Base-by-base conservation (phyloP, 2,113 vertebrate genomes). In the Tichodroma muraria region DNA sequence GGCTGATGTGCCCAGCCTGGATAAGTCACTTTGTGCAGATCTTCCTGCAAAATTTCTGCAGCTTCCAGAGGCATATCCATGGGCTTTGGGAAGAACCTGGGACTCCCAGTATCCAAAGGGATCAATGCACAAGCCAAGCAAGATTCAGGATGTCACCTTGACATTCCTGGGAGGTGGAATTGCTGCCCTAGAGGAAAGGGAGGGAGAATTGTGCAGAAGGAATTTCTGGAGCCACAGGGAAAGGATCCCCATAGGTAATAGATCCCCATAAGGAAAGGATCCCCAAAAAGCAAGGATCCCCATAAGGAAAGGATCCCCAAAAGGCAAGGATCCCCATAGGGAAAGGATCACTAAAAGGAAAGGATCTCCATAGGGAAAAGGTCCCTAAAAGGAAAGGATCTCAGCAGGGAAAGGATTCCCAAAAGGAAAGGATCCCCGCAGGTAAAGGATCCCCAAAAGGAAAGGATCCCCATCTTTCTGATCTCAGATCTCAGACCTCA, bases 191-290 rank as follows among this genome's bases (percentile, higher is more conserved):
- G 47, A 37, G 33, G 27, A 75, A 31, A 13, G 8, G 19, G 4
- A 54, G 10, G 31, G 30, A 45, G 50, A 6, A 3, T 2, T 71
- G 54, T 38, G 31, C 37, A 8, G 45, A 37, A 69, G 30, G 65
- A 84, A 30, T 84, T 37, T 37, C 52, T 65, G 47, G 19, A 57
- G 23, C 28, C 31, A 16, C 2, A 61, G 50, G 21, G 35, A 40
- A 59, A 33, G 0, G 13, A 49, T 57, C 3, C 3, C 27, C 54
- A 23, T 0, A 37, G 38, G 12, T 13, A 27, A 69, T 28, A 7
- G 72, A 76, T 47, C 20, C 40, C 16, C 54, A 27, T 0, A 60
- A 33, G 15, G 28, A 28, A 57, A 24, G 10, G 25, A 50, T 56
- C 45, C 5, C 11, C 20, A 22, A 0, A 15, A 1, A 20, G 15